A percentile compares a stretch with the other conserved stretches of the same genome.
These are phyloP conservation scores for Hedya salicella DNA, from an alignment of 2,888 invertebrate species.

Conservation along the genomic window DNA sequence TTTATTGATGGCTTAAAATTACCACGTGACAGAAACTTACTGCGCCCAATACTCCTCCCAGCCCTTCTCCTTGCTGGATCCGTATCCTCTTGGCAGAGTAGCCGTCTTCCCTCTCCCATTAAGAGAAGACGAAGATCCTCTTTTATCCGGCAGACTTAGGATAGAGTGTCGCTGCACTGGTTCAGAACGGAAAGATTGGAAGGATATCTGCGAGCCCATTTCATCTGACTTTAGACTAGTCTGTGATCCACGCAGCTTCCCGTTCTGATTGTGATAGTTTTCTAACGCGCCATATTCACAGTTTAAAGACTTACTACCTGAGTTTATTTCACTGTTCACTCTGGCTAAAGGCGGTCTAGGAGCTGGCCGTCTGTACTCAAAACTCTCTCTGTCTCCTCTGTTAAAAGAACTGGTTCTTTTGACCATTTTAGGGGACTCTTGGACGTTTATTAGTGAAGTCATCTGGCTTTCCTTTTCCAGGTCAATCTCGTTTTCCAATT, in stretches of 20 bases:
- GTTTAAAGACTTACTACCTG: slow-evolving; percentile 56
- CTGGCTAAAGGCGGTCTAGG: slow-evolving; percentile 61
- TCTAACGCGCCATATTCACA: slow-evolving; percentile 55
- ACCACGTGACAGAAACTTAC: slow-evolving; percentile 63
- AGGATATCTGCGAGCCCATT: slow-evolving; percentile 65
- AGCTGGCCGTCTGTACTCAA: slow-evolving; percentile 61
- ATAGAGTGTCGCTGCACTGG: slow-evolving; percentile 68
- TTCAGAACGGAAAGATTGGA: slow-evolving; percentile 76
- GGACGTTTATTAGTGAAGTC: slow-evolving; percentile 69
- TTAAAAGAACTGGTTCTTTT: slow-evolving; percentile 65
- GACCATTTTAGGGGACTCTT: slow-evolving; percentile 73
- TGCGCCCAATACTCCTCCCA: slow-evolving; percentile 82
- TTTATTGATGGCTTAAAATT: slow-evolving; percentile 6
- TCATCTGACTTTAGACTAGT: slow-evolving; percentile 71
- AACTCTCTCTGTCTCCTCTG: slow-evolving; percentile 62
- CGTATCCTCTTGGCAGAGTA: slow-evolving; percentile 75
- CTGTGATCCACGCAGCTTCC: slow-evolving; percentile 62
- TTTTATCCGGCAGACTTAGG: slow-evolving; percentile 70
- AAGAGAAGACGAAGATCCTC: slow-evolving; percentile 60
- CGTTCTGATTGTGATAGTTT: slow-evolving; percentile 52
- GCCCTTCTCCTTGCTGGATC: slow-evolving; percentile 72
- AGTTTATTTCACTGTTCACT: slow-evolving; percentile 55
- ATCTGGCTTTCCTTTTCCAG: slow-evolving; percentile 71
- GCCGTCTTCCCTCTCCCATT: slow-evolving; percentile 72
- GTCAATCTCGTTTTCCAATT: slow-evolving; percentile 78